Evolutionary conservation across 30 jellyfish, hydroid and myxozoan genomes (phyloP).

Genomic region (Pelagia noctiluca): DNA sequence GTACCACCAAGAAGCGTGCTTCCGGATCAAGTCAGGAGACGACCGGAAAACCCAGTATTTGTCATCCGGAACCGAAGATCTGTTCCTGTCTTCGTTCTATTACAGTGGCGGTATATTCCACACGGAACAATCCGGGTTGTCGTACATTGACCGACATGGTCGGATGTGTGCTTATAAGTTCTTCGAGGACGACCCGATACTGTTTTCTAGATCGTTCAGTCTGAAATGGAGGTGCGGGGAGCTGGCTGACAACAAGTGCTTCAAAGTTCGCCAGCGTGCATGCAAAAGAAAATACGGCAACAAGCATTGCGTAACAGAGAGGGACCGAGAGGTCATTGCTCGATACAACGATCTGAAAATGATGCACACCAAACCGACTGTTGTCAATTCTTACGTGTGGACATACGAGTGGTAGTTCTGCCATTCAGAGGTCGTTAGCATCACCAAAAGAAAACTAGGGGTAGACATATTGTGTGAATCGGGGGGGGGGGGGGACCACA

Average conservation of each 20-base stretch:
- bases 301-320: conserved; percentile 31
- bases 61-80: conserved; percentile 88
- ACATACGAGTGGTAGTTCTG: conserved; percentile 71
- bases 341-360: neutral
- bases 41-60: conserved; percentile 30
- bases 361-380: neutral
- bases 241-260: conserved; percentile 44
- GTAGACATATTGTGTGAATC: too few species aligned
- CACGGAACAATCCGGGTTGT: conserved; percentile 73
- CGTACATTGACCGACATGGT: conserved; percentile 50
- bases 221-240: conserved; percentile 77
- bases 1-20: conserved; percentile 64
- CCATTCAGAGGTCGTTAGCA: too few species aligned
- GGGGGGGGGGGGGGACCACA: too few species aligned
- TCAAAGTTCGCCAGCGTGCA: neutral
- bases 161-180: conserved; percentile 75
- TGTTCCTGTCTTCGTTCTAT: conserved; percentile 75
- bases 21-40: conserved; percentile 19
- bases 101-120: conserved; percentile 63
- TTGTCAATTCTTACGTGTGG: conserved; percentile 77
- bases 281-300: conserved; percentile 22
- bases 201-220: conserved; percentile 35
- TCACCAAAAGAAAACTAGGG: too few species aligned
- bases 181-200: conserved; percentile 74
- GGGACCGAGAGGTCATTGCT: neutral